Conservation (phyloP, 2,888 invertebrate species). For the Eudasyphora cyanicolor region DNA sequence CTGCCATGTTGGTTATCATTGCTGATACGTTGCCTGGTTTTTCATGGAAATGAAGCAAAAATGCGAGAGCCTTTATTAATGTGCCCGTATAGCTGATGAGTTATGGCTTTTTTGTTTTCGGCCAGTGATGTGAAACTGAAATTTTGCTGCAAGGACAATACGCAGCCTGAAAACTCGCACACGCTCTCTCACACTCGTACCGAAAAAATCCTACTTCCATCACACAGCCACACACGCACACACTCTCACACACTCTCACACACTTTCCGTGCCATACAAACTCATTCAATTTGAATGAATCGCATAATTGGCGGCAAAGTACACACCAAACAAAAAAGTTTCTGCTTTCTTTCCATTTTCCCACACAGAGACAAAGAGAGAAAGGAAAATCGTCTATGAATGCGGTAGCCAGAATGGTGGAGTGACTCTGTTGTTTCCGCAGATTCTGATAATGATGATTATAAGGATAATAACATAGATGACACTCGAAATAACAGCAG, state of each 20-base stretch:
- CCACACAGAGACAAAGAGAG: not conserved
- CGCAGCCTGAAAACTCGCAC: not conserved
- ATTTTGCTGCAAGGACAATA: not conserved
- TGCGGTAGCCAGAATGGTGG: not conserved
- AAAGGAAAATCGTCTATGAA: not conserved
- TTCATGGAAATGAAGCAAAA: not conserved
- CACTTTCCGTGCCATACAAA: not conserved
- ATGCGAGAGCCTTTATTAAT: not conserved
- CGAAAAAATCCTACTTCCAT: not conserved
- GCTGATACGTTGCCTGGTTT: not conserved
- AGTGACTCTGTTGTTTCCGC: not conserved
- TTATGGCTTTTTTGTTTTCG: not conserved
- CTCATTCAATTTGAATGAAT: conserved; percentile 27
- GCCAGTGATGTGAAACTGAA: conserved; percentile 29
- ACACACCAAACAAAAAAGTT: not conserved
- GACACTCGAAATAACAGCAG: not conserved
- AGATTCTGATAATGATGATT: not conserved
- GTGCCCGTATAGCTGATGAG: not conserved
- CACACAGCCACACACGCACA: not conserved
- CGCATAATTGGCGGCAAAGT: conserved; percentile 39
- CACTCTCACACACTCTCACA: not conserved
- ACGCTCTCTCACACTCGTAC: not conserved
- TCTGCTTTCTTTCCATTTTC: not conserved
- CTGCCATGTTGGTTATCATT: not conserved
- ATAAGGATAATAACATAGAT: not conserved